These are phyloP conservation scores for Lagria hirta DNA, from an alignment of 2,888 invertebrate genomes.

Conservation along the genomic window DNA sequence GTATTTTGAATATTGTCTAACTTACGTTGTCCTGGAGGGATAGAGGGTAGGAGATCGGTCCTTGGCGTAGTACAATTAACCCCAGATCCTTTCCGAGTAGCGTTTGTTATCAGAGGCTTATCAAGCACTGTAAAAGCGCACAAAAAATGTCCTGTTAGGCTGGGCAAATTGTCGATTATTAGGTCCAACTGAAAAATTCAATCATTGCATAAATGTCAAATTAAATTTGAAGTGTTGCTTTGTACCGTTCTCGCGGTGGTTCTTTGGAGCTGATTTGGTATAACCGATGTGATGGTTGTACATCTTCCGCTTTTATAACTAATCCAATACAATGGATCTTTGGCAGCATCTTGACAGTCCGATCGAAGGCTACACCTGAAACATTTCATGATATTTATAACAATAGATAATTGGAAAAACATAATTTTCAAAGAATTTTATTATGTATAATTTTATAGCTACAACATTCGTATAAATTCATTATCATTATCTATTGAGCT, in stretches of 20 bases:
- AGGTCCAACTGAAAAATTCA: slow-evolving; percentile 70
- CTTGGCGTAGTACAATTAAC: slow-evolving; percentile 95
- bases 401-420: no score
- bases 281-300: slow-evolving; percentile 90
- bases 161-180: slow-evolving; percentile 93
- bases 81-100: slow-evolving; percentile 85
- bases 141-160: slow-evolving; percentile 82
- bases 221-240: slow-evolving; percentile 12
- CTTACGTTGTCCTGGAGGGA: slow-evolving; percentile 85
- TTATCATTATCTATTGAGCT: no score
- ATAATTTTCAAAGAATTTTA: no score
- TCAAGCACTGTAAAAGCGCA: slow-evolving; percentile 93
- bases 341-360: slow-evolving; percentile 89
- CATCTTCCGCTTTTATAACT: slow-evolving; percentile 96
- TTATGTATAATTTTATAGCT: no score
- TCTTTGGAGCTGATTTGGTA: slow-evolving; percentile 87
- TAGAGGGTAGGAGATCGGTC: slow-evolving; percentile 88
- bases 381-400: no score
- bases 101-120: slow-evolving; percentile 87
- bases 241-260: slow-evolving; percentile 83
- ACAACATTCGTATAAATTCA: no score
- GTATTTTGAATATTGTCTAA: no score
- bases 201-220: slow-evolving; percentile 10
- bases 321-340: slow-evolving; percentile 93
- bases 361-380: slow-evolving; percentile 81